phyloP scores from a whole-genome alignment of 2,888 invertebrate species.

The Chloroclystis v-ata region DNA sequence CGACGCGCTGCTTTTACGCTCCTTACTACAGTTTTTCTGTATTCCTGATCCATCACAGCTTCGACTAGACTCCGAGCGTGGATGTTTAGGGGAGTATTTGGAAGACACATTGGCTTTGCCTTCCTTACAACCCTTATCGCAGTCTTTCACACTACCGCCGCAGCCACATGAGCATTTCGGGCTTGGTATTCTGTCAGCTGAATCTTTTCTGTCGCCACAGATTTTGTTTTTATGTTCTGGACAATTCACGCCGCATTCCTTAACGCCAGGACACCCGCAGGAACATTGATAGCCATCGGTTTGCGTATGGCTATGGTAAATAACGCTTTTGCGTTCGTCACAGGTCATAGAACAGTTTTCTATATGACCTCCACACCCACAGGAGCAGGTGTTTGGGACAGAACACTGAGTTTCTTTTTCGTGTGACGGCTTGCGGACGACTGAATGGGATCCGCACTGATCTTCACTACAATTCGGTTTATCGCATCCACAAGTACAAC shows the following conservation, averaged over 20 bases:
- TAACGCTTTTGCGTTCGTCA: background rate
- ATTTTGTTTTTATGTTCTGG: background rate
- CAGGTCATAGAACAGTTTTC: slow-evolving; percentile 1
- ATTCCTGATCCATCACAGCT: no score
- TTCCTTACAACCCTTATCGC: background rate
- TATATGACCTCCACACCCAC: slow-evolving; percentile 7
- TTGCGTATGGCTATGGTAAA: background rate
- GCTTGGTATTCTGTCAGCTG: background rate
- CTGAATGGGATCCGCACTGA: background rate
- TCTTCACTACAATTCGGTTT: background rate
- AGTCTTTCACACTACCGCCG: background rate
- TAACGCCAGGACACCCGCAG: slow-evolving; percentile 1
- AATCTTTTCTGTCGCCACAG: background rate
- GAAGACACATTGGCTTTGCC: background rate
- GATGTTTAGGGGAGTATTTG: no score
- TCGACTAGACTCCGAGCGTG: no score
- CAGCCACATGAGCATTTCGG: slow-evolving; percentile 1
- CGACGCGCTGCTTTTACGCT: background rate
- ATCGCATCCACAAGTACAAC: slow-evolving; percentile 13
- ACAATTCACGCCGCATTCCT: background rate
- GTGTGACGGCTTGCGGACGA: slow-evolving; percentile 2
- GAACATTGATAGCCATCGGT: background rate
- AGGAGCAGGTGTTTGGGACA: slow-evolving; percentile 6
- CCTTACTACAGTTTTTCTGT: background rate
- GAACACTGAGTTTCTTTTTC: slow-evolving; percentile 20